Evolutionary conservation across 2,888 invertebrate genomes (phyloP).

Genomic region (Lithophane leautieri): DNA sequence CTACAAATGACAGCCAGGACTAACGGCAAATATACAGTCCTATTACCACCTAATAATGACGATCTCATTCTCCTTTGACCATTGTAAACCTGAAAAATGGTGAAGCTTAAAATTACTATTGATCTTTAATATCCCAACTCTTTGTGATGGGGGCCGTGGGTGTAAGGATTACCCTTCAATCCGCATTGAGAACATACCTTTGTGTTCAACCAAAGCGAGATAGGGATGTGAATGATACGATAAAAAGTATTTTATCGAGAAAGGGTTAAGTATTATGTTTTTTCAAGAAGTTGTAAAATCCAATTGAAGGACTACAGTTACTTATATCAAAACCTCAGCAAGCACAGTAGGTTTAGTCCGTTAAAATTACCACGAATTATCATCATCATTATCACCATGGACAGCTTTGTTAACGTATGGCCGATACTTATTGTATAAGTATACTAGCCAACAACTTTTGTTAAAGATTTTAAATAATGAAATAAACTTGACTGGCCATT

Average conservation of each 20-base stretch:
- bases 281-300: neutral
- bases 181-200: conserved; percentile 43
- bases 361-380: neutral
- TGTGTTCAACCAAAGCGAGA: conserved; percentile 23
- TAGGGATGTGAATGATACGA: conserved; percentile 17
- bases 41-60: neutral
- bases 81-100: conserved; percentile 13
- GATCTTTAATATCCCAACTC: conserved; percentile 26
- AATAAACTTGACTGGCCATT: neutral
- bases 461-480: neutral
- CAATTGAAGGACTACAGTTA: neutral
- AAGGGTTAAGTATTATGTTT: neutral
- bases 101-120: conserved; percentile 33
- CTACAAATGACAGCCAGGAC: neutral
- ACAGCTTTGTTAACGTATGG: too few species aligned
- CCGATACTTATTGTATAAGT: too few species aligned
- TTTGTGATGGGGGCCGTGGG: conserved; percentile 30
- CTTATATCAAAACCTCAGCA: neutral
- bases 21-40: neutral
- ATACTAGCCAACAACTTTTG: neutral
- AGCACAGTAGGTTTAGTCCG: neutral
- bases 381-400: too few species aligned
- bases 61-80: neutral
- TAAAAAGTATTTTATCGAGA: neutral
- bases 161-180: conserved; percentile 39